These are phyloP conservation scores for Philopedon plagiatum DNA, from an alignment of 2,888 invertebrate genomes.

Conservation along the genomic window DNA sequence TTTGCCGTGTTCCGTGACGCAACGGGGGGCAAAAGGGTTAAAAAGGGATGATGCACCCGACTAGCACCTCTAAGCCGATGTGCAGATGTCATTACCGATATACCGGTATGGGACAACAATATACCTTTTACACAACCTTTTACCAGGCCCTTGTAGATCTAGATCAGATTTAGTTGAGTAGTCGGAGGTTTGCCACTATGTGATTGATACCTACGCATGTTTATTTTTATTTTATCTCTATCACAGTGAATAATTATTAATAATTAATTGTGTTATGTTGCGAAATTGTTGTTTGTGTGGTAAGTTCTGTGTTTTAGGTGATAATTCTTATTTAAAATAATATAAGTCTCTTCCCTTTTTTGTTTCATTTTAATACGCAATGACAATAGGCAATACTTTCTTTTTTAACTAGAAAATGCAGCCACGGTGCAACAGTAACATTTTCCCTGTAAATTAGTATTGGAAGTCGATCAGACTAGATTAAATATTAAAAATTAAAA, in stretches of 20 bases:
- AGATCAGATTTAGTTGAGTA: constrained; percentile 45
- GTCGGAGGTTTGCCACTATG: constrained; percentile 26
- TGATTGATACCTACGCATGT: constrained; percentile 16
- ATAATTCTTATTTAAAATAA: too few relatives aligned
- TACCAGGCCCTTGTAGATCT: constrained; percentile 40
- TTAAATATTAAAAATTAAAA: too few relatives aligned
- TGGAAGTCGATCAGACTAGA: too few relatives aligned
- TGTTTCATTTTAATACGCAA: too few relatives aligned
- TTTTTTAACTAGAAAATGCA: too few relatives aligned
- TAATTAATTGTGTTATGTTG: too few relatives aligned
- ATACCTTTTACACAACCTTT: constrained; percentile 45
- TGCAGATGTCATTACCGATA: constrained; percentile 60
- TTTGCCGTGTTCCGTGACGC: constrained; percentile 59
- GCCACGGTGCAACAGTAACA: too few relatives aligned
- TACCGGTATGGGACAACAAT: constrained; percentile 44
- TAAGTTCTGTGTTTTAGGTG: not conserved
- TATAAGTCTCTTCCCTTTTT: too few relatives aligned
- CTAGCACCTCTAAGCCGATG: constrained; percentile 55
- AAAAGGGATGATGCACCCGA: constrained; percentile 54
- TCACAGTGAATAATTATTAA: too few relatives aligned
- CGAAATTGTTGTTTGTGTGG: not conserved
- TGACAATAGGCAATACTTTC: too few relatives aligned
- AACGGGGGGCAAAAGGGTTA: constrained; percentile 63
- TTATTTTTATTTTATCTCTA: constrained; percentile 12
- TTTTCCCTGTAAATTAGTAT: too few relatives aligned